Percentiles rank a stretch among this genome's conserved stretches.
Evolutionary conservation across 1,140 invertebrate species (phyloP).

Genomic region (Bursaphelenchus mucronatus): DNA sequence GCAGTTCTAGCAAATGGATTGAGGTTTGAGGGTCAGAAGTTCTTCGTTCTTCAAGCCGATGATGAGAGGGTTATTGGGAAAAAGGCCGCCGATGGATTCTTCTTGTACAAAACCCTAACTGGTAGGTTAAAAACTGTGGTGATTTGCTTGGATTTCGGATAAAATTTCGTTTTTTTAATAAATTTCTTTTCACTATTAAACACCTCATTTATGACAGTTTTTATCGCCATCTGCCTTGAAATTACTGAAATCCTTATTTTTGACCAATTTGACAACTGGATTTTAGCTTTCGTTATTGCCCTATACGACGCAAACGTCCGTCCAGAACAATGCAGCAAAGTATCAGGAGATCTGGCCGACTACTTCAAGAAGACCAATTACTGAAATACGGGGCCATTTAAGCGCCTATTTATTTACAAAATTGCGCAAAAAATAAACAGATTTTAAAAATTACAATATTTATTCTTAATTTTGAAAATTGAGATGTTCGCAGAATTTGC

Average conservation of each 20-base stretch:
- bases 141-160: constrained; percentile 10
- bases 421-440: constrained; percentile 1
- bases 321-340: constrained; percentile 55
- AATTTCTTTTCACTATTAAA: constrained; percentile 8
- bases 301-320: constrained; percentile 58
- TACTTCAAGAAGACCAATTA: constrained; percentile 56
- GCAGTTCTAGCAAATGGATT: constrained; percentile 51
- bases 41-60: constrained; percentile 52
- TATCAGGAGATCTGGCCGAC: constrained; percentile 55
- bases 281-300: constrained; percentile 57
- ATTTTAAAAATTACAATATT: too few species aligned
- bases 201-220: neutral
- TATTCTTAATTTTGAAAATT: too few species aligned
- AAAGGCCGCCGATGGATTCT: constrained; percentile 45
- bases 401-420: constrained; percentile 1
- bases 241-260: neutral
- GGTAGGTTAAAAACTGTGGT: constrained; percentile 24
- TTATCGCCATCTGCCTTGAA: neutral
- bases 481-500: too few species aligned
- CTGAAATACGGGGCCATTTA: constrained; percentile 28
- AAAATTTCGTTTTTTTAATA: constrained; percentile 17
- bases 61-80: constrained; percentile 55
- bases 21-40: constrained; percentile 56
- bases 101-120: constrained; percentile 59
- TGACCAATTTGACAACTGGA: neutral